Conservation (phyloP, 2,888 invertebrate species). For the Aspidiotus destructor region DNA sequence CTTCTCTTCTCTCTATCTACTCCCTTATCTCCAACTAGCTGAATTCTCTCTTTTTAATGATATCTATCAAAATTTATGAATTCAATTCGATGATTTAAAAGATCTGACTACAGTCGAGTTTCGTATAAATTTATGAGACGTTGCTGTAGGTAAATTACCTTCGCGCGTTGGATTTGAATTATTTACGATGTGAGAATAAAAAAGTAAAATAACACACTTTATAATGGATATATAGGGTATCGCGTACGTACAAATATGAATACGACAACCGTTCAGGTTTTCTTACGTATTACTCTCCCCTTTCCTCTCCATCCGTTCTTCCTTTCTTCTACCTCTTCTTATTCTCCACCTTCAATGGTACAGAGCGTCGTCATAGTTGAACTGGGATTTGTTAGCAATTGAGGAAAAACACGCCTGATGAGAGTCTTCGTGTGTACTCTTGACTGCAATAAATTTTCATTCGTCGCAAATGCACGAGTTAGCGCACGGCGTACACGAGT, state of each 20-base stretch:
- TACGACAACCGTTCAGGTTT: background rate
- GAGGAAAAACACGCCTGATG: no score
- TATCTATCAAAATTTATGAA: conserved; percentile 31
- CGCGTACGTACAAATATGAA: background rate
- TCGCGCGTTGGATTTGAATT: conserved; percentile 28
- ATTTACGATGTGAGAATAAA: conserved; percentile 22
- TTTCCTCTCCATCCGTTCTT: no score
- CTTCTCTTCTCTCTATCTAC: background rate
- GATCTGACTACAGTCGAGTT: conserved; percentile 25
- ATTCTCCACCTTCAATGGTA: no score
- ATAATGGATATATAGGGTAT: background rate
- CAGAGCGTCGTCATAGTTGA: no score
- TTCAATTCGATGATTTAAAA: conserved; percentile 27
- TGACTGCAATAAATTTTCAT: no score
- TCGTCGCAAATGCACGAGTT: no score
- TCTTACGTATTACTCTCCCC: no score
- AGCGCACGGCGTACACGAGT: no score
- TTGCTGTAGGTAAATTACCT: conserved; percentile 29
- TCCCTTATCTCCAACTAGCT: background rate
- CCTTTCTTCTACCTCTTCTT: no score
- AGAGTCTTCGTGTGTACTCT: no score
- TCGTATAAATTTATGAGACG: conserved; percentile 30
- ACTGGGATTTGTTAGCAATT: no score
- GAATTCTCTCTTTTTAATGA: conserved; percentile 4
- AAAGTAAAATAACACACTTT: background rate